These are phyloP conservation scores for Takifugu flavidus DNA, from an alignment of 2,113 vertebrate genomes.

Conservation along the genomic window DNA sequence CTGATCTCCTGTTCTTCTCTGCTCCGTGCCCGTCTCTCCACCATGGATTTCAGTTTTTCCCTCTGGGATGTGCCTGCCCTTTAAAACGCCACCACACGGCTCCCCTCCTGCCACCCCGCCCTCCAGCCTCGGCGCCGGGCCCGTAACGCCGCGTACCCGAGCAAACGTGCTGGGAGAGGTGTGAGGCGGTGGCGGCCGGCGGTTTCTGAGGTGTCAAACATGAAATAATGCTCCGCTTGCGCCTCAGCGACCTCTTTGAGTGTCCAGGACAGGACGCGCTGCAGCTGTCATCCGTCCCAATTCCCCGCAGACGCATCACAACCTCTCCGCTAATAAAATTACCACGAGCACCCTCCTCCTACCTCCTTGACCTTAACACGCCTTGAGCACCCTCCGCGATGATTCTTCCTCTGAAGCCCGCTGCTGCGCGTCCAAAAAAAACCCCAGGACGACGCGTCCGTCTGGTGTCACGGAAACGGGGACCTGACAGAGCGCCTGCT, in stretches of 20 bases:
- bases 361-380: slow-evolving; percentile 42
- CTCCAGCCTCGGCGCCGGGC: slow-evolving; percentile 24
- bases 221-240: slow-evolving; percentile 62
- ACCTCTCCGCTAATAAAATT: slow-evolving; percentile 44
- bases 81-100: slow-evolving; percentile 56
- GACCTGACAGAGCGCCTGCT: slow-evolving; percentile 7
- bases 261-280: slow-evolving; percentile 33
- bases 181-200: slow-evolving; percentile 28
- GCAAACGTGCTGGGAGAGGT: slow-evolving; percentile 19
- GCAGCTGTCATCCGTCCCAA: slow-evolving; percentile 47
- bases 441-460: slow-evolving; percentile 12
- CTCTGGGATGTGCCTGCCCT: slow-evolving; percentile 48
- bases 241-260: slow-evolving; percentile 10
- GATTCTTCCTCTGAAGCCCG: slow-evolving; percentile 14
- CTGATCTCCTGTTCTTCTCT: slow-evolving; percentile 4
- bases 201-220: slow-evolving; percentile 53
- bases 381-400: slow-evolving; percentile 20
- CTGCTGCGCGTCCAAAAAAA: background rate
- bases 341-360: slow-evolving; percentile 28
- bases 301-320: slow-evolving; percentile 41
- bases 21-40: slow-evolving; percentile 9
- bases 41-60: slow-evolving; percentile 49
- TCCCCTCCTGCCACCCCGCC: slow-evolving; percentile 24
- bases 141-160: slow-evolving; percentile 11
- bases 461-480: too few species aligned